Conservation (phyloP, 2,113 vertebrate species). For the Pantherophis guttatus region DNA sequence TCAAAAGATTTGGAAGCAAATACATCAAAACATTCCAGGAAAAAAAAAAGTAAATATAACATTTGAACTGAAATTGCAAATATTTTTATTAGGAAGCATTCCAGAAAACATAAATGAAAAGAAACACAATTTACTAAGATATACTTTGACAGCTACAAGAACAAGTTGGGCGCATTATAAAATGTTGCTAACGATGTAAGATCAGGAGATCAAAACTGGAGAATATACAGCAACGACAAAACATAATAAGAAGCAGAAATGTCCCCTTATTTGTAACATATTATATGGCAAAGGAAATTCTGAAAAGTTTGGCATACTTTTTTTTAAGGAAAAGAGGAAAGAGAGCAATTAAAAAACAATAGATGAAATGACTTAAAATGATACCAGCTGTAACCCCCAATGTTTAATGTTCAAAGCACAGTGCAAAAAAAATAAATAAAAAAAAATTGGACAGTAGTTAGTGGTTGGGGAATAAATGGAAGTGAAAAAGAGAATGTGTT, state of each 20-base stretch:
- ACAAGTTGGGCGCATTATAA: not conserved
- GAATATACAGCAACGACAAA: not conserved
- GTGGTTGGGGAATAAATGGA: not conserved
- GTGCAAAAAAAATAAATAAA: not conserved
- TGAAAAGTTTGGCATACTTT: not conserved
- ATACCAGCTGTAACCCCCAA: not conserved
- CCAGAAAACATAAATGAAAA: not conserved
- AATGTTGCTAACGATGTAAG: not conserved
- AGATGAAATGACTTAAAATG: not conserved
- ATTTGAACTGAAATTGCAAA: not conserved
- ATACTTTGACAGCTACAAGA: not conserved
- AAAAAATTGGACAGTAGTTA: not conserved
- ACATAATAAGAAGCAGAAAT: not conserved
- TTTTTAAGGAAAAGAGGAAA: not conserved
- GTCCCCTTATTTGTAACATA: not conserved
- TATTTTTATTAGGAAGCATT: not conserved
- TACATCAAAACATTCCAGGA: not conserved
- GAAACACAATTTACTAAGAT: not conserved
- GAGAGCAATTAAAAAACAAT: not conserved
- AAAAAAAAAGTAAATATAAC: not conserved
- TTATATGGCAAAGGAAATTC: not conserved
- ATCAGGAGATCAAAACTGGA: not conserved
- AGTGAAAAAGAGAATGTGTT: not conserved
- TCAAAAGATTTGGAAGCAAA: not conserved
- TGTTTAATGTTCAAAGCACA: not conserved